Percentiles rank a stretch among this genome's conserved stretches.
Evolutionary conservation across 2,888 invertebrate genomes (phyloP).

Genomic region (Limnephilus rhombicus): DNA sequence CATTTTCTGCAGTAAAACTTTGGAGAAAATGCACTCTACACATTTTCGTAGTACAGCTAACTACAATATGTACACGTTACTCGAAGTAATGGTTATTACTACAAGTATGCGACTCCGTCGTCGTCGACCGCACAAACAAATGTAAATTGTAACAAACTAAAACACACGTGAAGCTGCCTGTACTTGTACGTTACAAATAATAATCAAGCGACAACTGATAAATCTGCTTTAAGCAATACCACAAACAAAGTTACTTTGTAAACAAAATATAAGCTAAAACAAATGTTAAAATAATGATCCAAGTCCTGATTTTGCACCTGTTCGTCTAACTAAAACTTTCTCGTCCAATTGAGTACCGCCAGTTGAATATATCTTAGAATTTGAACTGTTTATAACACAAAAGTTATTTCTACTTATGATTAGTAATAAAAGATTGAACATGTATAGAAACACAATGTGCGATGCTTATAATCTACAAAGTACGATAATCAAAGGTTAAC

Average conservation of each 20-base stretch:
- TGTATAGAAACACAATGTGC: conserved; percentile 64
- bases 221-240: conserved; percentile 47
- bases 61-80: conserved; percentile 65
- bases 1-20: conserved; percentile 64
- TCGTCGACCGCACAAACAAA: conserved; percentile 14
- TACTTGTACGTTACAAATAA: conserved; percentile 27
- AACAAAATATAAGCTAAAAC: conserved; percentile 44
- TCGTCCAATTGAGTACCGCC: conserved; percentile 25
- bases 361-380: conserved; percentile 42
- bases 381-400: conserved; percentile 54
- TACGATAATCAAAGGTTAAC: conserved; percentile 65
- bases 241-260: conserved; percentile 30
- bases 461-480: conserved; percentile 63
- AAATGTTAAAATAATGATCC: conserved; percentile 19
- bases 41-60: conserved; percentile 63
- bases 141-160: conserved; percentile 21
- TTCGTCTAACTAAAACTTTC: conserved; percentile 45
- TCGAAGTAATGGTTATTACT: conserved; percentile 57
- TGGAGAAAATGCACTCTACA: conserved; percentile 65
- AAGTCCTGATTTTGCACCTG: conserved; percentile 56
- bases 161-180: conserved; percentile 48
- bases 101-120: conserved; percentile 38
- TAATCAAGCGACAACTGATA: conserved; percentile 36
- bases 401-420: conserved; percentile 54
- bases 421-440: conserved; percentile 59